phyloP scores from a whole-genome alignment of 1,140 invertebrate species.

The Hirudo medicinalis region DNA sequence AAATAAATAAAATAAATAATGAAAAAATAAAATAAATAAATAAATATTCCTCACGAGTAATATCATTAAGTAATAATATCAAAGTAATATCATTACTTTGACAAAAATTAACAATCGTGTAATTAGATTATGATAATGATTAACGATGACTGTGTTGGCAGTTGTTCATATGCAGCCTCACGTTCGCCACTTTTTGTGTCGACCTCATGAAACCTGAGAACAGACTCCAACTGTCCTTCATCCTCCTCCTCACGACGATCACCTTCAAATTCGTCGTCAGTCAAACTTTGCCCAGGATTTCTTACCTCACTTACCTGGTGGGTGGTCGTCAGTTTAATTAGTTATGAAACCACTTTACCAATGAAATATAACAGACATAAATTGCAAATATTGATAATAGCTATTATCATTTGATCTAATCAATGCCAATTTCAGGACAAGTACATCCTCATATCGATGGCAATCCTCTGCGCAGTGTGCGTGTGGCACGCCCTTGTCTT shows the following conservation, averaged over 20 bases:
- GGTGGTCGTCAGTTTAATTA: neutral
- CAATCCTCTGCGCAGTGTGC: slow-evolving; percentile 25
- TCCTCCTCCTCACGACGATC: slow-evolving; percentile 34
- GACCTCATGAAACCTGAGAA: slow-evolving; percentile 27
- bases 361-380: too few relatives aligned
- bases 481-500: slow-evolving; percentile 40
- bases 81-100: too few relatives aligned
- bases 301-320: slow-evolving; percentile 24
- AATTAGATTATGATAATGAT: too few relatives aligned
- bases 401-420: neutral
- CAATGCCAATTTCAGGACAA: slow-evolving; percentile 24
- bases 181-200: slow-evolving; percentile 21
- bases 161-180: slow-evolving; percentile 19
- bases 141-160: neutral
- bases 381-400: too few relatives aligned
- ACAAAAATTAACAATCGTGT: too few relatives aligned
- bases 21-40: too few relatives aligned
- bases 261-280: slow-evolving; percentile 25
- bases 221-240: slow-evolving; percentile 32
- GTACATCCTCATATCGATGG: slow-evolving; percentile 27
- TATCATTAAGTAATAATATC: too few relatives aligned
- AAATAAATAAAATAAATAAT: too few relatives aligned
- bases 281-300: slow-evolving; percentile 23
- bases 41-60: too few relatives aligned
- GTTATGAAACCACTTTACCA: neutral